A percentile compares a stretch with the other conserved stretches of the same genome.
Evolutionary conservation across 2,113 vertebrate genomes (phyloP).

Genomic region (Echinops telfairi): DNA sequence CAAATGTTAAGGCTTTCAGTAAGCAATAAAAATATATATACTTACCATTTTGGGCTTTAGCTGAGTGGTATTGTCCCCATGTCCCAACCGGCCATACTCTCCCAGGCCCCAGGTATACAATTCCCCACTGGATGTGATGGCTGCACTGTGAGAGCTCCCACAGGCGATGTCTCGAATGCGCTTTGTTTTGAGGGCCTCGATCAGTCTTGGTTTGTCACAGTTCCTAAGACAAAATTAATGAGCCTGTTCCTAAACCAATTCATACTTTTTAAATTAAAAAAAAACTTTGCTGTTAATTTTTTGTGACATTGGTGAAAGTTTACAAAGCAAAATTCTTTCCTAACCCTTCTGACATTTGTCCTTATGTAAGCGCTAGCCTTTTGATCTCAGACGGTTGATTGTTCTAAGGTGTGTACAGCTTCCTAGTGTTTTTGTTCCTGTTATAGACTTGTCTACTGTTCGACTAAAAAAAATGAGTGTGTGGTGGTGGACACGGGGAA

Average conservation of each 20-base stretch:
- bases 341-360: too few relatives aligned
- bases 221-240: slow-evolving; percentile 89
- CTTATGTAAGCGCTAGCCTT: too few relatives aligned
- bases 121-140: slow-evolving; percentile 98
- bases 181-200: slow-evolving; percentile 97
- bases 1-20: not conserved
- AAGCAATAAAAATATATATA: not conserved
- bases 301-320: too few relatives aligned
- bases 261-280: not conserved
- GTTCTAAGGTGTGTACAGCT: too few relatives aligned
- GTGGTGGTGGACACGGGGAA: too few relatives aligned
- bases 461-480: too few relatives aligned
- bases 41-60: slow-evolving; percentile 97
- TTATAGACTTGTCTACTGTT: too few relatives aligned
- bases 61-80: slow-evolving; percentile 98
- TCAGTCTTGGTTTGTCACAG: slow-evolving; percentile 97
- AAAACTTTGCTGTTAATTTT: not conserved
- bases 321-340: too few relatives aligned
- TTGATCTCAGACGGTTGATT: too few relatives aligned
- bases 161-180: slow-evolving; percentile 98
- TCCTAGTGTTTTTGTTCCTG: too few relatives aligned
- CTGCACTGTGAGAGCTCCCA: slow-evolving; percentile 97
- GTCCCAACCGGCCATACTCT: slow-evolving; percentile 97
- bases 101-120: slow-evolving; percentile 98
- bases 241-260: not conserved